Conservation (phyloP, 2,888 invertebrate species). For the Clostera curtula region DNA sequence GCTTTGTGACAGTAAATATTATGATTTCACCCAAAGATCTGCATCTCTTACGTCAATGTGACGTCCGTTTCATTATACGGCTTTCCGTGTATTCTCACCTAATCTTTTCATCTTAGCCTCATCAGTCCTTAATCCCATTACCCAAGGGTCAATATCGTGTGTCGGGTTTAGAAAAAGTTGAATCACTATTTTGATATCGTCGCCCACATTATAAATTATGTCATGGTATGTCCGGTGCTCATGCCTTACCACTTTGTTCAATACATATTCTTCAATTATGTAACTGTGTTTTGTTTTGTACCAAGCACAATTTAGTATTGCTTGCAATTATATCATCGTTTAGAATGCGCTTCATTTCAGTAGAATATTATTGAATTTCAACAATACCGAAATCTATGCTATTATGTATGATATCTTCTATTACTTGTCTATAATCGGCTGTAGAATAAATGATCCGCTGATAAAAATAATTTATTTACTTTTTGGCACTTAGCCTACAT, state of each 20-base stretch:
- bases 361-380: too few species aligned
- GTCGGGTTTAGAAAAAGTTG: conserved; percentile 24
- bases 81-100: conserved; percentile 37
- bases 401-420: too few species aligned
- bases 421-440: too few species aligned
- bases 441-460: too few species aligned
- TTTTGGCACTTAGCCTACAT: conserved; percentile 1
- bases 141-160: conserved; percentile 41
- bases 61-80: conserved; percentile 67
- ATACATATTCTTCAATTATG: conserved; percentile 38
- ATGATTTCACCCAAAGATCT: conserved; percentile 65
- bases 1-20: conserved; percentile 62
- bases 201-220: conserved; percentile 62
- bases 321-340: too few species aligned
- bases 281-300: conserved; percentile 43
- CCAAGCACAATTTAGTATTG: conserved; percentile 40
- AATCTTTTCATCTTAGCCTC: conserved; percentile 31
- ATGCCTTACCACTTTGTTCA: conserved; percentile 55
- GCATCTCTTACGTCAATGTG: conserved; percentile 70
- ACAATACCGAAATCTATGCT: too few species aligned
- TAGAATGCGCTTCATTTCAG: too few species aligned
- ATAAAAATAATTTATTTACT: conserved; percentile 1
- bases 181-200: conserved; percentile 61
- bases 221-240: conserved; percentile 64
- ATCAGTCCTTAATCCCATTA: conserved; percentile 36